Evolutionary conservation across 2,888 invertebrate species (phyloP), one percentile per base, ranked within the genome.

Genomic region (Perizoma flavofasciatum): DNA sequence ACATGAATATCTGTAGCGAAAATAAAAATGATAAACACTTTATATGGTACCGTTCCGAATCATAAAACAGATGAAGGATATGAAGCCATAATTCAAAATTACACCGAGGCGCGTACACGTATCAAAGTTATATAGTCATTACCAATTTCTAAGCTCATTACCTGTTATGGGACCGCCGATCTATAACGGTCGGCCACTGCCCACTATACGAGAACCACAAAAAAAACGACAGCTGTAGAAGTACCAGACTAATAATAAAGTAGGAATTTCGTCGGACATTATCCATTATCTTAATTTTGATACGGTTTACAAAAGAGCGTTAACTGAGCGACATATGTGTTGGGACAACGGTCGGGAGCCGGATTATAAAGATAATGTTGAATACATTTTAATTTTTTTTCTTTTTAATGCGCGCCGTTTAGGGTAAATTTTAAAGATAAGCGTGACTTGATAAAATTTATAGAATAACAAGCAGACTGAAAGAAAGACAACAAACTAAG

Each of bases 271-370:
- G 82, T 81, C 85, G 83, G 88, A 84, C 88, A 87, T 83, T 84
- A 83, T 79, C 81, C 86, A 91, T 90, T 91, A 92, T 91, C 91
- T 90, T 87, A 90, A 90, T 90, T 88, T 85, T 86, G 88, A 89
- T 88, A 89, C 84, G 87, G 82, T 81, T 78, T 83, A 91, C 89
- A 89, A 89, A 89, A 88, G 80, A 86, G 86, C 88, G 88, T 88
- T 83, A 88, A 86, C 82, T 81, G 81, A 68, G 61, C 83, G 82
- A 88, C 88, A 91, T 88, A 82, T 89, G 89, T 77, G 83, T 77
- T 44, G 59, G 65, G 68, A 67, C 65, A 69, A 67, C 69, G 61
- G 65, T 58, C 61, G 71, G 72, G 62, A 73, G 73, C 70, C 65
- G 74, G 76, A 74, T 78, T 76, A 76, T 59, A 71, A 71, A 61